Evolutionary conservation across 1,140 invertebrate species (phyloP).

Genomic region (Leguminivora glycinivorella): DNA sequence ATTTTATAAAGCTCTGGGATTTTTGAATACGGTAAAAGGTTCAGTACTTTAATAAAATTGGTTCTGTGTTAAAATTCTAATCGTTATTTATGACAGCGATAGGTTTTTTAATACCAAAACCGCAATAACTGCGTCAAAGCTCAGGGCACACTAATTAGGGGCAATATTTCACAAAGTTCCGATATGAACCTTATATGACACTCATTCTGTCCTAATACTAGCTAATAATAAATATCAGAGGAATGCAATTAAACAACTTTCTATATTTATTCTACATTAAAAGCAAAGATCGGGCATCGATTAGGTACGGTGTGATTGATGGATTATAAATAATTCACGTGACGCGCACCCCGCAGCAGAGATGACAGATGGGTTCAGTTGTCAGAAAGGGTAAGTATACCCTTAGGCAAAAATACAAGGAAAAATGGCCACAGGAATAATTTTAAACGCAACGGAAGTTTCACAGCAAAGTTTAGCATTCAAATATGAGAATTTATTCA

Average conservation of each 20-base stretch:
- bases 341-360: not conserved
- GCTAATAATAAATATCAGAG: too few relatives aligned
- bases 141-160: too few relatives aligned
- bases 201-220: too few relatives aligned
- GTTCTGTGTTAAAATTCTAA: not conserved
- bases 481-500: too few relatives aligned
- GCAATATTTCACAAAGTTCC: too few relatives aligned
- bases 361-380: slow-evolving; percentile 22
- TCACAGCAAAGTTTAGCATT: too few relatives aligned
- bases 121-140: too few relatives aligned
- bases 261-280: not conserved
- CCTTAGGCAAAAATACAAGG: not conserved
- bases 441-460: not conserved
- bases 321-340: slow-evolving; percentile 13
- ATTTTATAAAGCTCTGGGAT: not conserved
- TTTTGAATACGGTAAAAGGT: not conserved
- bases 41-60: not conserved
- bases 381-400: not conserved
- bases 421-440: slow-evolving; percentile 7
- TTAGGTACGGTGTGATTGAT: not conserved
- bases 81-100: too few relatives aligned
- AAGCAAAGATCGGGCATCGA: not conserved
- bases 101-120: too few relatives aligned
- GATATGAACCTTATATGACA: too few relatives aligned
- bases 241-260: not conserved